Conservation (phyloP, 2,888 invertebrate genomes). For the Limenitis camilla region DNA sequence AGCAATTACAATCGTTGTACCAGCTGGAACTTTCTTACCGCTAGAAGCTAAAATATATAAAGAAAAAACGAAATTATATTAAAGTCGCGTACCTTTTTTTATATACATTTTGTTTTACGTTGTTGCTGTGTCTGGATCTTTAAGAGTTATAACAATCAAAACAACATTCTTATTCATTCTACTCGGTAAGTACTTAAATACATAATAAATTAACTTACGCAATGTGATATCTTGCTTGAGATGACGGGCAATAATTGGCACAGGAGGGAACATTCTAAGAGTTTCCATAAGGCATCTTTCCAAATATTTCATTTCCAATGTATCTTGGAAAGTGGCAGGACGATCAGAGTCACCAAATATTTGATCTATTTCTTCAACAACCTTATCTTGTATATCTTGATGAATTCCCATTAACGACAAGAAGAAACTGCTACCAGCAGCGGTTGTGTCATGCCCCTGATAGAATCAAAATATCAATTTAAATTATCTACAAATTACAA, state of each 20-base stretch:
- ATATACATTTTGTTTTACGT: too few relatives aligned
- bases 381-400: slow-evolving; percentile 82
- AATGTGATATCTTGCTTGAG: slow-evolving; percentile 82
- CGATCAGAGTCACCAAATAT: slow-evolving; percentile 86
- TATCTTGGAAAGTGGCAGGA: slow-evolving; percentile 85
- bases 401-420: slow-evolving; percentile 85
- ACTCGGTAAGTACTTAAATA: neutral
- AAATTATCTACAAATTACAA: neutral
- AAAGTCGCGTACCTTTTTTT: neutral
- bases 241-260: slow-evolving; percentile 84
- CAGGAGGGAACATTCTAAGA: slow-evolving; percentile 85
- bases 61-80: neutral
- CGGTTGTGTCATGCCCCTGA: slow-evolving; percentile 87
- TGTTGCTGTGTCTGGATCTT: too few relatives aligned
- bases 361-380: slow-evolving; percentile 81
- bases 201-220: slow-evolving; percentile 58
- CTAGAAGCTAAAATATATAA: slow-evolving; percentile 64
- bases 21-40: slow-evolving; percentile 79
- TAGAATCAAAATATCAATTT: neutral
- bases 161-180: too few relatives aligned
- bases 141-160: too few relatives aligned
- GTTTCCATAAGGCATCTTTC: slow-evolving; percentile 89
- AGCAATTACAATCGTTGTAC: slow-evolving; percentile 79
- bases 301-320: slow-evolving; percentile 89
- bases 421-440: slow-evolving; percentile 87